These are phyloP conservation scores for Cyclophora punctaria DNA, from an alignment of 2,888 invertebrate genomes.

Conservation along the genomic window DNA sequence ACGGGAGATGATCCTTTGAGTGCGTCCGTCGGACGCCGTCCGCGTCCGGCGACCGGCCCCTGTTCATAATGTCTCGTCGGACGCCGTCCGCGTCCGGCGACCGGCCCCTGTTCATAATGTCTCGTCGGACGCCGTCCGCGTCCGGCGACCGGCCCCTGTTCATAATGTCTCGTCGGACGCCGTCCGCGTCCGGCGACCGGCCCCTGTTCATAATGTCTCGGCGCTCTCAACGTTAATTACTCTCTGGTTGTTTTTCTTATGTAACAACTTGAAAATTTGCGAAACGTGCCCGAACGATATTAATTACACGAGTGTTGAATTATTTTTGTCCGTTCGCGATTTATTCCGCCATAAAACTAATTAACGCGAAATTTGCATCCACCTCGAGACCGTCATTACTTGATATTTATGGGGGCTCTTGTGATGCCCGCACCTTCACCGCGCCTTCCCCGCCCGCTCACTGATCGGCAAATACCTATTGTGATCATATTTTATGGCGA, in stretches of 20 bases:
- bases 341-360: conserved; percentile 18
- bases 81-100: too few relatives aligned
- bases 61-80: not conserved
- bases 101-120: not conserved
- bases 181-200: too few relatives aligned
- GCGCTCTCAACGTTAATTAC: conserved; percentile 1
- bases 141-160: too few relatives aligned
- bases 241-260: conserved; percentile 10
- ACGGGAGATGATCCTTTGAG: too few relatives aligned
- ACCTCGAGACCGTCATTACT: not conserved
- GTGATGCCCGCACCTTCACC: too few relatives aligned
- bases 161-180: too few relatives aligned
- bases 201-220: not conserved
- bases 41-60: too few relatives aligned
- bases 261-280: conserved; percentile 11
- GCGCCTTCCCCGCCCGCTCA: too few relatives aligned
- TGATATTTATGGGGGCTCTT: too few relatives aligned
- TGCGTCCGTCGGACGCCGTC: not conserved
- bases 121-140: not conserved
- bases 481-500: too few relatives aligned
- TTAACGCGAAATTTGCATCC: conserved; percentile 17
- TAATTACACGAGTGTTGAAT: conserved; percentile 16
- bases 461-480: too few relatives aligned
- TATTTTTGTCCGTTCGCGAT: conserved; percentile 18
- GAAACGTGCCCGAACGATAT: conserved; percentile 13